Base-by-base conservation (phyloP, 2,888 invertebrate species). In the Pristionchus fissidentatus region DNA sequence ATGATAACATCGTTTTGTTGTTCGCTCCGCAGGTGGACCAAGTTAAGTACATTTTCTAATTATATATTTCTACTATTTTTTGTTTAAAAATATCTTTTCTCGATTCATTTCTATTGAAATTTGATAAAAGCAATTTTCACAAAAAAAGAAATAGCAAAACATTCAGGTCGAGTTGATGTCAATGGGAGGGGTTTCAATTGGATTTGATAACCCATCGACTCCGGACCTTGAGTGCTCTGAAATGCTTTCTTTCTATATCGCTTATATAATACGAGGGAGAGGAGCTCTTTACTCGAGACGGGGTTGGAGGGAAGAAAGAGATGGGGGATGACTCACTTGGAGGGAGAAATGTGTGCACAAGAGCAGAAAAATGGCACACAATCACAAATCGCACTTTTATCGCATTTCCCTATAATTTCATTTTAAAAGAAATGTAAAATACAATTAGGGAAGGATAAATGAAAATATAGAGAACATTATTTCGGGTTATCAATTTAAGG, bases 161-260 rank as follows among this genome's bases (percentile, higher is more conserved):
- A 70, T 38, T 26, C 70, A 70, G 70, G 41, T 70, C 70, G 26
- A 70, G 70, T 70, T n/a, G 32, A 19, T 41, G 70, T 26, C 70
- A 13, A 70, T 70, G 70, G 70, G 66, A 22, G 66, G n/a, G 38
- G 38, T 41, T 66, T 66, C 66, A 66, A 29, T 19, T 29, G 41
- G n/a, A n/a, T n/a, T n/a, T n/a, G 38, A 38, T 66, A 66, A 66
- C 66, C 66, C 66, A 66, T n/a, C 35, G 38, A 22, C 66, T 66
- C 66, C 66, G 66, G 66, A 66, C 66, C 66, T 66, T 66, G 66
- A 66, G 22, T 55, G 55, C n/a, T 55, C 55, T 55, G 55, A 22
- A n/a, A n/a, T 19, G 10, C 66, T 35, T 22, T 38, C 41, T 66
- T 22, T 38, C 38, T n/a, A 19, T 66, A 35, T 66, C 66, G 38